A percentile compares a stretch with the other conserved stretches of the same genome.
Conservation (phyloP, 2,113 vertebrate species). For the Cebus imitator region DNA sequence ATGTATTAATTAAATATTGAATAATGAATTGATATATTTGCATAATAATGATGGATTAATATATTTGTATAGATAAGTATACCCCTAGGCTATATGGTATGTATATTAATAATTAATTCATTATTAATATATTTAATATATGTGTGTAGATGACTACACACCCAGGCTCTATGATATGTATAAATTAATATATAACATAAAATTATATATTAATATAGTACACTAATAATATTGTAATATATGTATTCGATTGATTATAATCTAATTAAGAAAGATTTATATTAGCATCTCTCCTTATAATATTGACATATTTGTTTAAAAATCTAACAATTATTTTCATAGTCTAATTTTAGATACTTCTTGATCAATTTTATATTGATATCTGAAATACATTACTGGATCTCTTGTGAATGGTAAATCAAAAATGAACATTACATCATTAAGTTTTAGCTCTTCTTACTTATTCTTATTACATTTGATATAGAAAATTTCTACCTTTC, state of each 20-base stretch:
- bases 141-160: too few species aligned
- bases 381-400: not conserved
- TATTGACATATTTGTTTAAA: not conserved
- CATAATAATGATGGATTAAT: too few species aligned
- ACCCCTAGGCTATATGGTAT: too few species aligned
- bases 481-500: conserved; percentile 35
- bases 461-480: conserved; percentile 14
- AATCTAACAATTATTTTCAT: not conserved
- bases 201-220: too few species aligned
- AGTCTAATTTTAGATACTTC: conserved; percentile 16
- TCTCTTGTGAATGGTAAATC: not conserved
- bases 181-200: too few species aligned
- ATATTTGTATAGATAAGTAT: too few species aligned
- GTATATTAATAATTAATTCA: too few species aligned
- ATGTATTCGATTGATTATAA: not conserved
- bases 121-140: too few species aligned
- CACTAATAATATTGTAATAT: too few species aligned
- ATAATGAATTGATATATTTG: too few species aligned
- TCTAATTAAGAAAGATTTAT: not conserved
- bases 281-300: not conserved
- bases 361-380: conserved; percentile 43
- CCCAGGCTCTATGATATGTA: too few species aligned
- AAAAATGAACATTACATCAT: conserved; percentile 26
- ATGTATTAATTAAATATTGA: too few species aligned
- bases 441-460: conserved; percentile 24